These are phyloP conservation scores for Pterocles gutturalis DNA, from an alignment of 2,113 vertebrate genomes.

Conservation along the genomic window DNA sequence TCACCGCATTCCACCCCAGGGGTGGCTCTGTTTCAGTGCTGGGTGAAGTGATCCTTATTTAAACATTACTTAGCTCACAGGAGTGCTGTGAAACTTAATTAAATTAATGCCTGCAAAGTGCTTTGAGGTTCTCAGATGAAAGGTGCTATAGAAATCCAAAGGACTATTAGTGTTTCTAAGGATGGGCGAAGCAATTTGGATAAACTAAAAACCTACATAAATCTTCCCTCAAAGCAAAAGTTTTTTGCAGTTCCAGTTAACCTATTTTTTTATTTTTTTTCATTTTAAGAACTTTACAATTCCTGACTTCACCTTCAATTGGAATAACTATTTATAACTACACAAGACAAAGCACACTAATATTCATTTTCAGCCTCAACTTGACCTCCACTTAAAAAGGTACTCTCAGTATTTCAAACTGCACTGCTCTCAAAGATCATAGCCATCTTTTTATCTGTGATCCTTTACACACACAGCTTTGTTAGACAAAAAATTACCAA, in stretches of 20 bases:
- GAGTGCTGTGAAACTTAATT: constrained; percentile 68
- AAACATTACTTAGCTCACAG: constrained; percentile 64
- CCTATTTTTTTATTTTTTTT: background rate
- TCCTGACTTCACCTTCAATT: background rate
- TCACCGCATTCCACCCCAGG: constrained; percentile 31
- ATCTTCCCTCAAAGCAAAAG: constrained; percentile 5
- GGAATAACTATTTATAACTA: background rate
- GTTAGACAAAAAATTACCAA: background rate
- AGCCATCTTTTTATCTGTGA: background rate
- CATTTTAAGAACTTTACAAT: background rate
- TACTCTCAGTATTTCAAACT: background rate
- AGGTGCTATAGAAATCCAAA: constrained; percentile 53
- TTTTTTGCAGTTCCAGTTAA: background rate
- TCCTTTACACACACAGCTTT: background rate
- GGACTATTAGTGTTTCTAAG: constrained; percentile 30
- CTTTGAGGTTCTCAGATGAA: constrained; percentile 70
- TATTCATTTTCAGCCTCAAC: background rate
- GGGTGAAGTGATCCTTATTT: constrained; percentile 65
- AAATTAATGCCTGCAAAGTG: constrained; percentile 61
- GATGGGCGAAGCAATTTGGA: constrained; percentile 13
- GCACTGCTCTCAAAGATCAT: background rate
- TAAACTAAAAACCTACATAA: constrained; percentile 32
- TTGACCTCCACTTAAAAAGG: background rate
- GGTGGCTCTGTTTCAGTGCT: constrained; percentile 43
- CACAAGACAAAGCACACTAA: background rate